A percentile compares a stretch with the other conserved stretches of the same genome.
Conservation (phyloP, 2,888 invertebrate species). For the Chymomyza fuscimana region DNA sequence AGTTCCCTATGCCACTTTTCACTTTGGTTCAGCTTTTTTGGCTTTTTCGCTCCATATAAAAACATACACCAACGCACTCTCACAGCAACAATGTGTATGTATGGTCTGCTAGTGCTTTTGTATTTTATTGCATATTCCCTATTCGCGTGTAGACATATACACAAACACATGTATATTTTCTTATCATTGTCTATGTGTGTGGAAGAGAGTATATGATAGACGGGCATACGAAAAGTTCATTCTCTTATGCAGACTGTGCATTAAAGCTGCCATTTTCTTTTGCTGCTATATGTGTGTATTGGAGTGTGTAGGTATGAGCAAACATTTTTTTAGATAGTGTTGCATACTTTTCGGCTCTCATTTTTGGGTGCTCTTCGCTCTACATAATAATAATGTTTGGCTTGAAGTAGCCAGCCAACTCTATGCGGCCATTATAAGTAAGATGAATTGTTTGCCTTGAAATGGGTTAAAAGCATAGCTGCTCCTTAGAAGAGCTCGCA, state of each 20-base stretch:
- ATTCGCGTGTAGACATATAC: constrained; percentile 58
- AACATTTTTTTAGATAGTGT: constrained; percentile 64
- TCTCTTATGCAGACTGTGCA: background rate
- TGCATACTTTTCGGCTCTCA: constrained; percentile 57
- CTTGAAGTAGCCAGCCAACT: constrained; percentile 42
- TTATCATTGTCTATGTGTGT: background rate
- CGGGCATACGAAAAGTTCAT: background rate
- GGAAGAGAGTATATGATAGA: background rate
- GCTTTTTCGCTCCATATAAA: constrained; percentile 22
- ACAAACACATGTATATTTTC: background rate
- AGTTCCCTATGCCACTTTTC: constrained; percentile 62
- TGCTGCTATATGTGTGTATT: constrained; percentile 35
- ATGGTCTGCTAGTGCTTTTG: constrained; percentile 39
- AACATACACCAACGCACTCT: constrained; percentile 18
- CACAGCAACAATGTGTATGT: constrained; percentile 16
- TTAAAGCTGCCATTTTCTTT: constrained; percentile 9
- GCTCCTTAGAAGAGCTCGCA: background rate
- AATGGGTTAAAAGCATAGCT: constrained; percentile 26
- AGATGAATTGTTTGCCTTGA: constrained; percentile 61
- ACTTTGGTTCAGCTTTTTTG: constrained; percentile 48
- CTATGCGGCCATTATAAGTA: constrained; percentile 54
- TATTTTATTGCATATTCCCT: constrained; percentile 76
- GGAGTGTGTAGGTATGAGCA: constrained; percentile 6
- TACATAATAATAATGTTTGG: constrained; percentile 50
- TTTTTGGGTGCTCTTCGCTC: constrained; percentile 31